Base-by-base conservation (phyloP, 2,797 vertebrate genomes). In the Spheniscus humboldti region DNA sequence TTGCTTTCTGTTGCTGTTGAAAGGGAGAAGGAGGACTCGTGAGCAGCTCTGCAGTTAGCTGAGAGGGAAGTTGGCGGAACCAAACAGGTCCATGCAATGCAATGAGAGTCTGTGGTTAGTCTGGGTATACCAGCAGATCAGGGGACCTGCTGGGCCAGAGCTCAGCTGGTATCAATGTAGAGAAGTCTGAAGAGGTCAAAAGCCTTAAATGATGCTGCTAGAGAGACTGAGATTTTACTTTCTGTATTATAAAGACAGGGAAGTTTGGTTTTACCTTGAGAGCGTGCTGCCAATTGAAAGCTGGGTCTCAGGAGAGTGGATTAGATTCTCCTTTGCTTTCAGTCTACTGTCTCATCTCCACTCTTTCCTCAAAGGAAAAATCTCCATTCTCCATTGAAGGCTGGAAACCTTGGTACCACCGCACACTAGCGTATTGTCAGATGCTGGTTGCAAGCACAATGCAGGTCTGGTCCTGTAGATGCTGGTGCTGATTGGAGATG, bases 401-500 rank as follows among this genome's bases (percentile, higher is more conserved):
- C 84, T 91, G 91, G 72, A 91, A 97, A 45, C 86, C 94, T 83
- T 59, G 82, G 73, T 82, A 43, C 35, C 37, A 4, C 64, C 16
- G 86, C 6, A 64, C 17, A 15, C 5, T 23, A 7, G 18, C 68
- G 85, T 41, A 3, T 45, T 96, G 93, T 96, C 91, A 96, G 95
- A 63, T 83, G 96, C 92, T 73, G 43, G 90, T 25, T 79, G 71
- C 63, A 80, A 90, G 74, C 10, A 33, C 18, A 6, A 6, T 19
- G 79, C 18, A 60, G 92, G 60, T 57, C 95, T 86, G 94, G 77
- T 62, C 50, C 88, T n/a, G 81, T 12, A 24, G 93, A 50, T 88
- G 86, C 71, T 16, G 35, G 9, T 83, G 93, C 88, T 94, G 93
- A n/a, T 41, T 74, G 67, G 27, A 86, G 97, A 92, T 82, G 93